A percentile compares a stretch with the other conserved stretches of the same genome.
Evolutionary conservation across 1,140 invertebrate genomes (phyloP).

Genomic region (Rhopalosiphum padi): DNA sequence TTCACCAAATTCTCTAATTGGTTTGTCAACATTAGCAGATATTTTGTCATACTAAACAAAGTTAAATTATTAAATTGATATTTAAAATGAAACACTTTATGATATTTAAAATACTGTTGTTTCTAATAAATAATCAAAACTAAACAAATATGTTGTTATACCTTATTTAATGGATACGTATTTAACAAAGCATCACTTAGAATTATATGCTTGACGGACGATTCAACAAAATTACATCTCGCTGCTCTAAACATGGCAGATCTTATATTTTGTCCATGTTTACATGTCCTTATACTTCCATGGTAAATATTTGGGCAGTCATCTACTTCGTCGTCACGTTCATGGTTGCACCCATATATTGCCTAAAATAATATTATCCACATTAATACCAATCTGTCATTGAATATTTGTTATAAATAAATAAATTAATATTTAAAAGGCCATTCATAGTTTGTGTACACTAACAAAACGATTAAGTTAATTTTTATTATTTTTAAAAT

Average conservation of each 20-base stretch:
- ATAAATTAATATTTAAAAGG: neutral
- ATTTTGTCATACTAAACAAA: neutral
- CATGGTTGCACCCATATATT: neutral
- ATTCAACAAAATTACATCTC: conserved; percentile 18
- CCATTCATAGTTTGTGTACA: neutral
- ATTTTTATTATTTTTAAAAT: neutral
- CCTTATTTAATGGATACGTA: neutral
- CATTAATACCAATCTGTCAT: neutral
- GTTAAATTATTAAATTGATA: neutral
- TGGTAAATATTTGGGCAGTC: conserved; percentile 16
- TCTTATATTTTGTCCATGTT: neutral
- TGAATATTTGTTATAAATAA: neutral
- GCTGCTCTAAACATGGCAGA: conserved; percentile 19
- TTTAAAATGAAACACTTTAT: neutral
- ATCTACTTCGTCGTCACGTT: conserved; percentile 25
- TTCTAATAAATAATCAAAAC: neutral
- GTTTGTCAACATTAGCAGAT: rapidly evolving
- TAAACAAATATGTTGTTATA: neutral
- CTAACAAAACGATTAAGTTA: neutral
- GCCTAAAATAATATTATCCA: conserved; percentile 31
- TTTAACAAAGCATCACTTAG: conserved; percentile 4
- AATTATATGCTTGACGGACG: conserved; percentile 24
- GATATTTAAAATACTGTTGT: neutral
- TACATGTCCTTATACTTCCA: conserved; percentile 20
- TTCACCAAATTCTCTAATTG: conserved; percentile 23